phyloP scores from a whole-genome alignment of 2,797 vertebrate species.

The Margarornis squamiger region DNA sequence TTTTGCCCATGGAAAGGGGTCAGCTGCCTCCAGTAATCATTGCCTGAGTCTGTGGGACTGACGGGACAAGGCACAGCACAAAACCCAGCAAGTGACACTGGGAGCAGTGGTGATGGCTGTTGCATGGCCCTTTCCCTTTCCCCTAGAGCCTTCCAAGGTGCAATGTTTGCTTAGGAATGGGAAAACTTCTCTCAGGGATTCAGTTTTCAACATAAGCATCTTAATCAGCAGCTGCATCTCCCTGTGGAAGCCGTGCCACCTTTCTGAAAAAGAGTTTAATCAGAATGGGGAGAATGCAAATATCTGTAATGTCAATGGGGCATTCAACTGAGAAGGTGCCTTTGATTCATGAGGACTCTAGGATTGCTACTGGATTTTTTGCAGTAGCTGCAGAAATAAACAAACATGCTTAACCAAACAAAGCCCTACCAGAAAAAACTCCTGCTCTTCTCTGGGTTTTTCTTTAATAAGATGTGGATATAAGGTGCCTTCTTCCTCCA shows the following conservation, averaged over 20 bases:
- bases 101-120: background rate
- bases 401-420: background rate
- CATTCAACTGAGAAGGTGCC: background rate
- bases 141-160: background rate
- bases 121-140: background rate
- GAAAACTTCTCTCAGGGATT: rapidly evolving
- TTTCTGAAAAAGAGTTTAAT: background rate
- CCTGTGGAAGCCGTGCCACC: background rate
- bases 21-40: background rate
- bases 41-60: background rate
- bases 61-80: background rate
- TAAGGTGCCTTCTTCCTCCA: background rate
- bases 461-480: background rate
- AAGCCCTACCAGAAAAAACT: background rate
- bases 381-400: background rate
- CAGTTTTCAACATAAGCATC: background rate
- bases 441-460: background rate
- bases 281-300: background rate
- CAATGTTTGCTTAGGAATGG: background rate
- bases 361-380: background rate
- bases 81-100: background rate
- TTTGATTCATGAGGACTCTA: background rate
- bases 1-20: background rate
- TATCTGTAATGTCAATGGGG: background rate
- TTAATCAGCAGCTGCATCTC: background rate